phyloP scores from a whole-genome alignment of 2,113 vertebrate species.

The Alectura lathami region DNA sequence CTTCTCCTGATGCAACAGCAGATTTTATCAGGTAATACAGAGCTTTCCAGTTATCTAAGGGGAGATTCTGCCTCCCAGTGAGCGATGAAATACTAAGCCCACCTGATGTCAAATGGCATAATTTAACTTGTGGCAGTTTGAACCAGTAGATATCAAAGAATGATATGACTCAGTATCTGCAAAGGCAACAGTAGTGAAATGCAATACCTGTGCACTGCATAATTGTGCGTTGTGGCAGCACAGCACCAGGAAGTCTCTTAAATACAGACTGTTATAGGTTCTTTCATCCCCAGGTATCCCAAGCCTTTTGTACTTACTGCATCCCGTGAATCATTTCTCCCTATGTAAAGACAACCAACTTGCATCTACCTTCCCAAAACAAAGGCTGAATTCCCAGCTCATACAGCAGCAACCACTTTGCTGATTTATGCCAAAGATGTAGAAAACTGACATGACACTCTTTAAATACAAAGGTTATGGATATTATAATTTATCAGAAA shows the following conservation, averaged over 20 bases:
- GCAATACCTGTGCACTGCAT: not conserved
- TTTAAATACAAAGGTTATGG: not conserved
- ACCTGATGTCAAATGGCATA: not conserved
- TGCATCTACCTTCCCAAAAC: not conserved
- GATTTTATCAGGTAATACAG: constrained; percentile 12
- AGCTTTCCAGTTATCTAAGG: not conserved
- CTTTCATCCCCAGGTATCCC: not conserved
- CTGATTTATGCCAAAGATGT: not conserved
- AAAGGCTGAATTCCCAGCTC: not conserved
- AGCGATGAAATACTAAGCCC: not conserved
- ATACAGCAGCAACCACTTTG: not conserved
- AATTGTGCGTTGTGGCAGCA: not conserved
- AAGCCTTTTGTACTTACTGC: not conserved
- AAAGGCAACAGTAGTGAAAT: not conserved
- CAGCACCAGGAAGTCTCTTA: not conserved
- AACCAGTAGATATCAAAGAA: not conserved
- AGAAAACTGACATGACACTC: not conserved
- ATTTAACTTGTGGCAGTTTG: not conserved
- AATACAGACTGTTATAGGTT: not conserved
- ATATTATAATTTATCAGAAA: not conserved
- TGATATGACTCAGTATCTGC: not conserved
- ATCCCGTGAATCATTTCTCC: rapidly evolving
- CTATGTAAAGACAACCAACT: not conserved
- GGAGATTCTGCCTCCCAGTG: not conserved
- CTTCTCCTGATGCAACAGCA: not conserved